Evolutionary conservation across 2,797 vertebrate species (phyloP).

Genomic region (Anniella stebbinsi): DNA sequence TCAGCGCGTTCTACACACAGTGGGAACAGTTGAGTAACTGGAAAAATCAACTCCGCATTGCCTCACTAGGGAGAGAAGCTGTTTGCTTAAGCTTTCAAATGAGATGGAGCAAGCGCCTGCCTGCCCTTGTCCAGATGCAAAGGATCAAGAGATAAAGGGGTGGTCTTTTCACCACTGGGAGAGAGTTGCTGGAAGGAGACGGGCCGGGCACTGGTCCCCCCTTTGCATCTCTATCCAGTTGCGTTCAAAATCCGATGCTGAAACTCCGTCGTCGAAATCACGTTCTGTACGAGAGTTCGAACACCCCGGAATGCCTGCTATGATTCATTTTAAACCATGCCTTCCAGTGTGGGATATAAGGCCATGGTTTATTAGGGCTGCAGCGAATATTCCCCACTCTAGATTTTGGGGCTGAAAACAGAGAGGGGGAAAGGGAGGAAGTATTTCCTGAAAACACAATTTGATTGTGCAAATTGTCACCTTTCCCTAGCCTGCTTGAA

Average conservation of each 20-base stretch:
- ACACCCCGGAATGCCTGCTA: conserved; percentile 29
- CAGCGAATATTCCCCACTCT: not conserved
- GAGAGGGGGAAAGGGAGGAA: not conserved
- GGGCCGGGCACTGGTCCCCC: not conserved
- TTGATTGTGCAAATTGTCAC: not conserved
- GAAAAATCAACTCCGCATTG: conserved; percentile 74
- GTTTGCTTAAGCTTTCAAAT: conserved; percentile 73
- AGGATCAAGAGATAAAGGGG: conserved; percentile 66
- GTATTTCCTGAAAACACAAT: not conserved
- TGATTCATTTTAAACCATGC: not conserved
- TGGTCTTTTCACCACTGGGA: not conserved
- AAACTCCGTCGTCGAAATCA: not conserved
- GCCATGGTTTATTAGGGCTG: not conserved
- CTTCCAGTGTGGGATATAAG: fast-evolving
- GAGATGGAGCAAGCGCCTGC: conserved; percentile 69
- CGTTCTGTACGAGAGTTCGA: not conserved
- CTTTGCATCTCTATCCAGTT: not conserved
- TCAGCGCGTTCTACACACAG: conserved; percentile 54
- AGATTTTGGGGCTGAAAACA: not conserved
- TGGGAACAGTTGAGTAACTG: conserved; percentile 72
- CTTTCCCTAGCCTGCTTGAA: too few species aligned
- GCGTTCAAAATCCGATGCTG: not conserved
- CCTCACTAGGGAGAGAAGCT: conserved; percentile 64
- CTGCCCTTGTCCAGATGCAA: conserved; percentile 67
- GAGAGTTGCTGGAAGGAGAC: not conserved